Evolutionary conservation across 2,888 invertebrate species (phyloP).

Genomic region (Lithophane ornitopus): DNA sequence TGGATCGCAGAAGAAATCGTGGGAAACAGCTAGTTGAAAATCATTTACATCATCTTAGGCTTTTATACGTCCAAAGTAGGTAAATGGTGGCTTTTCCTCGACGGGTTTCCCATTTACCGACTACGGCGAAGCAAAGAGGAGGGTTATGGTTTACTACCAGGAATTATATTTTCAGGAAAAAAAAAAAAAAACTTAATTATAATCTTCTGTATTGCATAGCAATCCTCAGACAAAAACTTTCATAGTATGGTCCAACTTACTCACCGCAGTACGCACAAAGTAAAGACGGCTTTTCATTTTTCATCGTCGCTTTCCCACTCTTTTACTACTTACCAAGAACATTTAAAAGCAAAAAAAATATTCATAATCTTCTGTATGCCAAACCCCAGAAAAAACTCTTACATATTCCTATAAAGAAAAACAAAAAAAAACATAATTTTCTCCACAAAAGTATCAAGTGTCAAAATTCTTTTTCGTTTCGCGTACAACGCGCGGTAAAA

Average conservation of each 20-base stretch:
- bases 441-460: slow-evolving; percentile 42
- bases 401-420: background rate
- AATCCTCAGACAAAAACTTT: background rate
- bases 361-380: background rate
- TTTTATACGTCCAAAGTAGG: background rate
- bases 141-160: background rate
- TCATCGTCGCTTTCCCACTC: background rate
- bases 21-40: too few species aligned
- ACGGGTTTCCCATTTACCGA: background rate
- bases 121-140: too few species aligned
- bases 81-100: background rate
- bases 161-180: background rate
- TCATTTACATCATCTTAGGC: background rate
- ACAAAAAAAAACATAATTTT: background rate
- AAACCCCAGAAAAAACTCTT: background rate
- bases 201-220: background rate
- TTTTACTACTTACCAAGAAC: background rate
- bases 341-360: background rate
- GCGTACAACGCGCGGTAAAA: slow-evolving; percentile 59
- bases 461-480: slow-evolving; percentile 50
- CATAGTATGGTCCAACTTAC: too few species aligned
- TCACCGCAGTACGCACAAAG: background rate
- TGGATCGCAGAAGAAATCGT: too few species aligned
- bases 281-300: background rate
- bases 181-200: background rate